Base-by-base conservation (phyloP, 2,113 vertebrate species). In the Choloepus hoffmanni region DNA sequence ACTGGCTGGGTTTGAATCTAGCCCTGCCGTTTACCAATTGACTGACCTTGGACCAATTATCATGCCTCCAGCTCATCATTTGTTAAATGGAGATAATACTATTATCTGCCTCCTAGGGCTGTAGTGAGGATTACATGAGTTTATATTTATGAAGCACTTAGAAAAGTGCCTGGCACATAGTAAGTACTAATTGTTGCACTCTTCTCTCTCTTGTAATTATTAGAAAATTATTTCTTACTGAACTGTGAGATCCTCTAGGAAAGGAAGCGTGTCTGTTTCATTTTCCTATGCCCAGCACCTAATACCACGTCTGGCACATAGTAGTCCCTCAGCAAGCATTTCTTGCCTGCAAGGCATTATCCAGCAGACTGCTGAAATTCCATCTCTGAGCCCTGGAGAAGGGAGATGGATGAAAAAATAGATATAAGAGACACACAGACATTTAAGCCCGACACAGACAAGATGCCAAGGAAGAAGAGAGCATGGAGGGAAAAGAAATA, bases 201-300 rank as follows among this genome's bases (percentile, higher is more conserved):
- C 68, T 74, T 9, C 18, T 73, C 85, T 74, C 3, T 50, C 28
- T 77, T 30, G 6, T 19, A 28, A 82, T 76, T 28, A 76, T n/a
- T 72, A 21, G 40, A 72, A 63, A 11, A 81, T 91, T 81, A 87
- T 55, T 96, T 90, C 89, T 89, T 45, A 76, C 24, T 73, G 33
- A 84, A 43, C 58, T 45, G 30, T 58, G 53, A 90, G 4, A 11
- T 63, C 26, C n/a, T 70, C 50, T 81, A 78, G 19, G 28, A 62
- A 14, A 81, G 68, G 15, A 74, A 94, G 55, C 19, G 6, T 26
- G 40, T 60, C 24, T 58, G 55, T n/a, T 77, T 87, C 24, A 26
- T 85, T 90, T 77, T 84, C 18, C 26, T 62, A 30, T 73, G 7
- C 33, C 53, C 3, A 43, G 40, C 45, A 65, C 26, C 36, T 63